Conservation (phyloP, 2,113 vertebrate genomes). For the Leptodactylus fuscus region DNA sequence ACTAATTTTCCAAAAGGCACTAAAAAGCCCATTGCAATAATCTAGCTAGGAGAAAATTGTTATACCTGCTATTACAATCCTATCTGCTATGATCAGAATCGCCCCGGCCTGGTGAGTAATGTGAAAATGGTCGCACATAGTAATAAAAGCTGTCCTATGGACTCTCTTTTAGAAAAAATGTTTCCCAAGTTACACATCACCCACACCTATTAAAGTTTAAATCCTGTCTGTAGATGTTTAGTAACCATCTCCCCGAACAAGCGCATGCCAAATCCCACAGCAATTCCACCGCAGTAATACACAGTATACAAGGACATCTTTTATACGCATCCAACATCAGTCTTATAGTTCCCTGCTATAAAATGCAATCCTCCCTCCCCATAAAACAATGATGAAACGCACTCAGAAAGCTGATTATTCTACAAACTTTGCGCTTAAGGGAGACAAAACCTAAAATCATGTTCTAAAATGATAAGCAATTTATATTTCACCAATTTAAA, state of each 20-base stretch:
- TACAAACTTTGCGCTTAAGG: constrained; percentile 31
- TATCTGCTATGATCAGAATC: constrained; percentile 51
- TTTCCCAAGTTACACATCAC: constrained; percentile 56
- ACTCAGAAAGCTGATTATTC: constrained; percentile 37
- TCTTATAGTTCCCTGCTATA: constrained; percentile 22
- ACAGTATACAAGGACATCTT: constrained; percentile 55
- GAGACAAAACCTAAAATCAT: constrained; percentile 12
- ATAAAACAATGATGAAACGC: constrained; percentile 52
- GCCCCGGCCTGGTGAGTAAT: constrained; percentile 53
- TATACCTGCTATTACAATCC: constrained; percentile 55
- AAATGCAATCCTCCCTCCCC: constrained; percentile 41
- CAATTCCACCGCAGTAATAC: constrained; percentile 56
- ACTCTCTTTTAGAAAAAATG: constrained; percentile 53
- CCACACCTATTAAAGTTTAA: constrained; percentile 54
- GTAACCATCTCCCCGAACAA: constrained; percentile 52
- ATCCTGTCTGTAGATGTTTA: constrained; percentile 54
- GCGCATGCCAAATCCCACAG: constrained; percentile 51
- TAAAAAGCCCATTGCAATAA: constrained; percentile 57
- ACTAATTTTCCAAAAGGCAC: constrained; percentile 53
- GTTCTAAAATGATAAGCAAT: constrained; percentile 2
- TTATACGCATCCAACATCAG: constrained; percentile 37
- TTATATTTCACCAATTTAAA: constrained; percentile 5
- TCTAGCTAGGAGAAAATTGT: constrained; percentile 58
- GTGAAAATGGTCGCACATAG: constrained; percentile 30
- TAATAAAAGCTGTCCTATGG: constrained; percentile 60